phyloP scores from a whole-genome alignment of 2,888 invertebrate genomes.

The Chaitophorus viminalis region DNA sequence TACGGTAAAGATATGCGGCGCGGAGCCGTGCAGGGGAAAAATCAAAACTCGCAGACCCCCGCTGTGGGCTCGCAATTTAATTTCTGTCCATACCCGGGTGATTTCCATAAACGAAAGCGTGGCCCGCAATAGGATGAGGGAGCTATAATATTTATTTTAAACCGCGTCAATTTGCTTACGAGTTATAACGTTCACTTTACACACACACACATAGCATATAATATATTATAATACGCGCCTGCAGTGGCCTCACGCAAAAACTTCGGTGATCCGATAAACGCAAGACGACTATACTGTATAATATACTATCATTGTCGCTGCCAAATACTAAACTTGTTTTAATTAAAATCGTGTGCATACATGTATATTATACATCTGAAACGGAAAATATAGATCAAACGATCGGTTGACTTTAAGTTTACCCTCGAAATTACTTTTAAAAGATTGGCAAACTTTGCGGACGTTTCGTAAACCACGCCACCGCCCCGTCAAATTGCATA shows the following conservation, averaged over 20 bases:
- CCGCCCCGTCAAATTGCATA: neutral
- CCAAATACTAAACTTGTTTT: slow-evolving; percentile 41
- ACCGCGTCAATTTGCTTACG: slow-evolving; percentile 27
- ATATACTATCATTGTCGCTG: neutral
- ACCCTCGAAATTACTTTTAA: slow-evolving; percentile 4
- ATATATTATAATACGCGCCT: neutral
- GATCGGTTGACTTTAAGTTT: neutral
- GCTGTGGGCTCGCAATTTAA: slow-evolving; percentile 20
- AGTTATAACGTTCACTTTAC: neutral
- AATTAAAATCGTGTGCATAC: slow-evolving; percentile 45
- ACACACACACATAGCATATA: too few relatives aligned
- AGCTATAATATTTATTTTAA: slow-evolving; percentile 7
- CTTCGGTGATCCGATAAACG: slow-evolving; percentile 51
- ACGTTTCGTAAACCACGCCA: neutral
- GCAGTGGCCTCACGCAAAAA: slow-evolving; percentile 13
- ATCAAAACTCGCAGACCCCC: slow-evolving; percentile 34
- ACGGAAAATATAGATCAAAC: slow-evolving; percentile 31
- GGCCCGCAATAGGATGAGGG: neutral
- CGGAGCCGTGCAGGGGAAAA: neutral
- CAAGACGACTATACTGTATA: slow-evolving; percentile 12
- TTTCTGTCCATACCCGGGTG: slow-evolving; percentile 9
- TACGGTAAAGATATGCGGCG: neutral
- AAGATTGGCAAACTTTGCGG: slow-evolving; percentile 17
- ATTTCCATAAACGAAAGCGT: slow-evolving; percentile 30
- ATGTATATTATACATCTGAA: neutral